Conservation (phyloP, 2,797 vertebrate species). For the Crax fasciolata region DNA sequence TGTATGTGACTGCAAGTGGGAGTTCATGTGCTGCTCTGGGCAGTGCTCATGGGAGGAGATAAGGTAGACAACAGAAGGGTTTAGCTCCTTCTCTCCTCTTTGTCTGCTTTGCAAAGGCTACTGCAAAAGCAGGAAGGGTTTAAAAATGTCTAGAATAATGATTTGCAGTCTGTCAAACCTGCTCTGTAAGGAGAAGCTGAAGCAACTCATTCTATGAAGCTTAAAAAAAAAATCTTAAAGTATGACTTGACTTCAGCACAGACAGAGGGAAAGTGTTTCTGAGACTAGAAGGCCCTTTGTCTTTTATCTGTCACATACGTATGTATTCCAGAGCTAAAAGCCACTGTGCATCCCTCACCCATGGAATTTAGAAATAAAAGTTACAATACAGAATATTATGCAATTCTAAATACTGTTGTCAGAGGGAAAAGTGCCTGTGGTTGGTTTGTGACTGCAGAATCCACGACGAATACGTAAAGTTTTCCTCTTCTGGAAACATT, state of each 20-base stretch:
- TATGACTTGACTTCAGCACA: neutral
- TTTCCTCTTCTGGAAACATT: constrained; percentile 37
- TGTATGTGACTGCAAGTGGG: neutral
- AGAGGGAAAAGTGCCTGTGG: neutral
- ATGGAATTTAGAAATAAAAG: neutral
- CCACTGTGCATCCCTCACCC: neutral
- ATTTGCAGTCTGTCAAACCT: neutral
- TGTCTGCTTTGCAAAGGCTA: neutral
- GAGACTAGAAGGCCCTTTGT: neutral
- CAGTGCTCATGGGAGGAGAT: neutral
- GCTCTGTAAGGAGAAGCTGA: neutral
- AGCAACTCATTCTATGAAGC: neutral
- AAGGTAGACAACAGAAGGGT: neutral
- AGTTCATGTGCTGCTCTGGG: neutral
- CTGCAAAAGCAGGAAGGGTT: neutral
- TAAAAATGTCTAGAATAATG: neutral
- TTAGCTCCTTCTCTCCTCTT: neutral
- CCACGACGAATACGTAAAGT: constrained; percentile 2
- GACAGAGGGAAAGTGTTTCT: neutral
- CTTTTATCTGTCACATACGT: neutral
- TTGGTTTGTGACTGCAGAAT: constrained; percentile 33
- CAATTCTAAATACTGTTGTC: neutral
- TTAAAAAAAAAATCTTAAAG: neutral
- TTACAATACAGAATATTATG: neutral
- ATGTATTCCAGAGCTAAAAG: neutral